Evolutionary conservation across 2,113 vertebrate genomes (phyloP).

Genomic region (Pterocles orientalis): DNA sequence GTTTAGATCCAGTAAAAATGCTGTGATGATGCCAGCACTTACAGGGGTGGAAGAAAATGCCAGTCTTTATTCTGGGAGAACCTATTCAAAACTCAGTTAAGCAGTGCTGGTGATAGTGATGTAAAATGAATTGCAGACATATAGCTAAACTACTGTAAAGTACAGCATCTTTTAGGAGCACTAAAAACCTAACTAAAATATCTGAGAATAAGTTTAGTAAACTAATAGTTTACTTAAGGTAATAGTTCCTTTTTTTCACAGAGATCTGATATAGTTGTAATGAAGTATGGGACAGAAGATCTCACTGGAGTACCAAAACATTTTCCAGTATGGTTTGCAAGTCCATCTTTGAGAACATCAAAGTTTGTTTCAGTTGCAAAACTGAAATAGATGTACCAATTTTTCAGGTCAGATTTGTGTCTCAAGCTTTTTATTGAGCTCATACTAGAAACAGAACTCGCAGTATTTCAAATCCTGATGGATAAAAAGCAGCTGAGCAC

Average conservation of each 20-base stretch:
- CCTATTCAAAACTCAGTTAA: not conserved
- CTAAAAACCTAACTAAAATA: not conserved
- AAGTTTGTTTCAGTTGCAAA: not conserved
- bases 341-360: rapidly evolving
- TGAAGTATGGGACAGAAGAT: not conserved
- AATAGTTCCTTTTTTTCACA: not conserved
- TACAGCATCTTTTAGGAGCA: not conserved
- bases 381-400: not conserved
- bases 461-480: not conserved
- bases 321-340: not conserved
- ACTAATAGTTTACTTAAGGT: not conserved
- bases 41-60: not conserved
- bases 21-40: not conserved
- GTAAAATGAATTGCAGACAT: not conserved
- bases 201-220: not conserved
- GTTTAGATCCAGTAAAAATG: not conserved
- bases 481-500: not conserved
- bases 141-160: not conserved
- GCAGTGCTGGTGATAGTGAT: not conserved
- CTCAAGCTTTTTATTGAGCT: not conserved
- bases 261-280: not conserved
- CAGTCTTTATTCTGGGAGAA: not conserved
- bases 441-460: not conserved
- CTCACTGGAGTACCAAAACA: not conserved
- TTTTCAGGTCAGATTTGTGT: not conserved